Evolutionary conservation across 2,888 invertebrate genomes (phyloP).

Genomic region (Mythimna lalbum): DNA sequence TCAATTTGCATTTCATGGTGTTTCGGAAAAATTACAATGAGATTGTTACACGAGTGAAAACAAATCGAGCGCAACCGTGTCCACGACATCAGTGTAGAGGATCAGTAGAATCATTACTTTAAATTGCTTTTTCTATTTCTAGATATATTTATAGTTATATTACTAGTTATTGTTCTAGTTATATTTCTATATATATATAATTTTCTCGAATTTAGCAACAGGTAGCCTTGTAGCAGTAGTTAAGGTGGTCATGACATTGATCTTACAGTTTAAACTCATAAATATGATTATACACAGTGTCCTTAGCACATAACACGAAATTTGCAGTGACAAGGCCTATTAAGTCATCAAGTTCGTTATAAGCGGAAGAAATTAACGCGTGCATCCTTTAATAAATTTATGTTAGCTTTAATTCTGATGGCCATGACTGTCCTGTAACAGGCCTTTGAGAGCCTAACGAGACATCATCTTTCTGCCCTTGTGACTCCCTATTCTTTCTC

Average conservation of each 20-base stretch:
- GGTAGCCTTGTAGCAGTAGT: slow-evolving; percentile 3
- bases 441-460: slow-evolving; percentile 16
- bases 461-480: neutral
- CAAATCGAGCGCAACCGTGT: slow-evolving; percentile 38
- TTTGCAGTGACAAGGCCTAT: slow-evolving; percentile 26
- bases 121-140: slow-evolving; percentile 4
- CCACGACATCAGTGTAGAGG: slow-evolving; percentile 21
- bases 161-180: too few relatives aligned
- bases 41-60: slow-evolving; percentile 55
- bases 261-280: slow-evolving; percentile 15
- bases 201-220: neutral
- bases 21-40: slow-evolving; percentile 43
- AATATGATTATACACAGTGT: slow-evolving; percentile 12
- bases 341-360: slow-evolving; percentile 17
- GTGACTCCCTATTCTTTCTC: too few relatives aligned
- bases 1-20: slow-evolving; percentile 51
- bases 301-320: slow-evolving; percentile 23
- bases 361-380: slow-evolving; percentile 24
- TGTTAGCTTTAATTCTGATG: slow-evolving; percentile 4
- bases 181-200: neutral
- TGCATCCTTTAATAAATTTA: slow-evolving; percentile 35
- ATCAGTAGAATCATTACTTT: slow-evolving; percentile 12
- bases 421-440: slow-evolving; percentile 22
- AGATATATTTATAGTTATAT: neutral
- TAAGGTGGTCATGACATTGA: slow-evolving; percentile 36